These are phyloP conservation scores for Psephotus haematonotus DNA, from an alignment of 2,113 vertebrate species.

Conservation along the genomic window DNA sequence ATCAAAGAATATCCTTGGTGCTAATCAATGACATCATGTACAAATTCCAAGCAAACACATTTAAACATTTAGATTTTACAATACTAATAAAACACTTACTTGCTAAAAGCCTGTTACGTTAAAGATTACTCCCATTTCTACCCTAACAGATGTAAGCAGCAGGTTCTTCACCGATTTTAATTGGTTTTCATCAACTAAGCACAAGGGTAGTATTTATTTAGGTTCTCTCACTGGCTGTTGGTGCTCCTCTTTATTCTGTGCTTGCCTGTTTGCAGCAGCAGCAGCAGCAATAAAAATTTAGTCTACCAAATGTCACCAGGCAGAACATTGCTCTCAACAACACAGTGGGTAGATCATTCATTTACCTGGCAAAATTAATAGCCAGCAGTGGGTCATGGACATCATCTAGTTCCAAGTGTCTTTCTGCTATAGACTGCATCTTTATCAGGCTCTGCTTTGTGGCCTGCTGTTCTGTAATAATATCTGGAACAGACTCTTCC, in stretches of 20 bases:
- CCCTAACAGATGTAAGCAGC: neutral
- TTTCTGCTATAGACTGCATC: slow-evolving; percentile 93
- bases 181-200: neutral
- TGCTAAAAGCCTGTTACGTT: neutral
- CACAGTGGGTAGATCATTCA: neutral
- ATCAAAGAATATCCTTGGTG: neutral
- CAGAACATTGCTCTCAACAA: neutral
- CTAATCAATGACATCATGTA: neutral
- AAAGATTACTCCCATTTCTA: neutral
- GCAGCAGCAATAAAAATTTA: neutral
- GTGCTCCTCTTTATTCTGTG: neutral
- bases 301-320: neutral
- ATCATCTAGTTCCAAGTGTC: slow-evolving; percentile 87
- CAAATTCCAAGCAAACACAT: neutral
- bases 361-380: slow-evolving; percentile 95
- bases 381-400: slow-evolving; percentile 90
- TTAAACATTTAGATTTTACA: neutral
- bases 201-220: neutral
- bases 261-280: neutral
- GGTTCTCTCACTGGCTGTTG: neutral
- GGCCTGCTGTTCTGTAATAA: slow-evolving; percentile 82
- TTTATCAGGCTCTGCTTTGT: slow-evolving; percentile 87
- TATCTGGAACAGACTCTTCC: slow-evolving; percentile 78
- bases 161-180: neutral
- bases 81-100: neutral